phyloP scores from a whole-genome alignment of 2,888 invertebrate genomes.

The Digitonthophagus gazella region DNA sequence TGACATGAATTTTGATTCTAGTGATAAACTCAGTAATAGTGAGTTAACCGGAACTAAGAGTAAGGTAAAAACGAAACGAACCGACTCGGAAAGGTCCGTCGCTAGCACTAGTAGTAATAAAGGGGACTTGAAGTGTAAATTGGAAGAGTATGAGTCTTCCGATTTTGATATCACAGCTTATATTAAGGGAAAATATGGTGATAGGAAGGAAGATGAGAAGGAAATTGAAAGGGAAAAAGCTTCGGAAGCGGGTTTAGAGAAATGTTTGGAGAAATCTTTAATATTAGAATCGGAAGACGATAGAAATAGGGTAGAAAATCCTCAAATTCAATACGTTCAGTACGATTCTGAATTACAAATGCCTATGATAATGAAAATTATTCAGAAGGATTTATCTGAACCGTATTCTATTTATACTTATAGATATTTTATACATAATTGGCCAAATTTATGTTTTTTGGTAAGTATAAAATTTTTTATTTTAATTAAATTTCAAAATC shows the following conservation, averaged over 20 bases:
- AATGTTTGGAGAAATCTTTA: conserved; percentile 12
- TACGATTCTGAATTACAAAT: conserved; percentile 97
- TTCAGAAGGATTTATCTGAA: conserved; percentile 98
- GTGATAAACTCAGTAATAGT: conserved; percentile 25
- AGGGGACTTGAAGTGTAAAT: conserved; percentile 19
- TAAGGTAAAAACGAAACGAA: conserved; percentile 35
- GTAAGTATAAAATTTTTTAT: too few relatives aligned
- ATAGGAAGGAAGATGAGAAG: conserved; percentile 31
- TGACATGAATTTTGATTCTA: conserved; percentile 11
- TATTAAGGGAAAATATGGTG: conserved; percentile 36
- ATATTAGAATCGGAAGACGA: conserved; percentile 25
- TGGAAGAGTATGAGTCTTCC: conserved; percentile 27
- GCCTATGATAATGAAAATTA: conserved; percentile 98
- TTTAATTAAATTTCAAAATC: too few relatives aligned
- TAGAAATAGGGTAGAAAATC: conserved; percentile 29
- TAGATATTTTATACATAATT: conserved; percentile 99
- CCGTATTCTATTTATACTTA: conserved; percentile 99
- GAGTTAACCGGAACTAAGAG: conserved; percentile 29
- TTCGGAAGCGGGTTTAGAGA: conserved; percentile 17
- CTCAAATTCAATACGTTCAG: conserved; percentile 60
- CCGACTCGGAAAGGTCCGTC: conserved; percentile 23
- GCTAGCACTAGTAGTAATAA: conserved; percentile 24
- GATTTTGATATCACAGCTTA: conserved; percentile 34
- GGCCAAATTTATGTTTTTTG: conserved; percentile 98
- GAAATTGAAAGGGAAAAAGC: conserved; percentile 33